Base-by-base conservation (phyloP, 2,888 invertebrate genomes). In the Andrena chrysosceles region DNA sequence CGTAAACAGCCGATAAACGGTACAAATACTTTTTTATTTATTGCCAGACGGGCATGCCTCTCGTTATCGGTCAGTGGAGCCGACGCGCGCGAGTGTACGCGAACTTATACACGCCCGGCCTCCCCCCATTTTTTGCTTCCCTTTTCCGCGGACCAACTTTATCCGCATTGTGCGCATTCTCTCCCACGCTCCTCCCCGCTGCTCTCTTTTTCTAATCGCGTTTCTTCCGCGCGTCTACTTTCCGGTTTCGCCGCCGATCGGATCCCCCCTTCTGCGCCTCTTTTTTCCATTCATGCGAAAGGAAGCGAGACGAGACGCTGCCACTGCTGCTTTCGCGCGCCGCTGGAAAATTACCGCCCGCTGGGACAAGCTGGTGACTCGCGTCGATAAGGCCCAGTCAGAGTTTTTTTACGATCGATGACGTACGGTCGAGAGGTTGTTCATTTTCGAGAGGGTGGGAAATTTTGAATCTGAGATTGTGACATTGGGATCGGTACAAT, bases 1-100 rank as follows among this genome's bases (percentile, higher is more conserved):
- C 83, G 85, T 87, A 89, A 89, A 89, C 85, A 89, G 48, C 80
- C 86, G 87, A 87, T 87, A 87, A 81, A 83, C 83, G 73, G 77
- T 81, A 74, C 77, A 86, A 88, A 85, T 79, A 86, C 83, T 62
- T 80, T 84, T 83, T 84, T 88, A 83, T 88, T 87, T 88, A 81
- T 87, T 83, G 62, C 71, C 81, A 81, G 84, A 75, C 81, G 83
- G 52, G 74, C 80, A 60, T 71, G 81, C 69, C 75, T 35, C 75
- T 67, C 48, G 81, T 87, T 87, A 85, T 85, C 86, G 86, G 86
- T 86, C 86, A 86, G 70, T 70, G 69, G 35, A 29, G 35, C n/a
- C 76, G 73, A 67, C 73, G 74, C 54, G 60, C 42, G 59, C 42
- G 42, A 16, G 16, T 16, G 42, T 42, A 42, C 42, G 56, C 67